Evolutionary conservation across 37 sponge, comb jelly and placozoan genomes (phyloP).

Genomic region (Cliona cf. orientalis): DNA sequence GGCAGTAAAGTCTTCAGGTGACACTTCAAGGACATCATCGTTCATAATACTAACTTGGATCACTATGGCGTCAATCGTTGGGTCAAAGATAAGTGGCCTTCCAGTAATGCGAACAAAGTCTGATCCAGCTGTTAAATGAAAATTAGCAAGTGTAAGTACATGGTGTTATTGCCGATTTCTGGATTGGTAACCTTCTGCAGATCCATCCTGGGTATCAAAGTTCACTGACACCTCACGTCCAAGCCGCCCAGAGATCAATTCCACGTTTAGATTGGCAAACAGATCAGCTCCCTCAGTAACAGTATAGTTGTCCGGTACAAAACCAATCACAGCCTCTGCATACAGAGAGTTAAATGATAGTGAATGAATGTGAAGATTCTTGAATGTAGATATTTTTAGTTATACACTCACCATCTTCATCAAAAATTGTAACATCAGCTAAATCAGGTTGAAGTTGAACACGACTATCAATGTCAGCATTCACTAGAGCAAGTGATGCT

Average conservation of each 20-base stretch:
- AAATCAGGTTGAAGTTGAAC: not conserved
- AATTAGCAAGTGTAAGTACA: not conserved
- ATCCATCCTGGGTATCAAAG: not conserved
- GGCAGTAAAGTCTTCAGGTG: not conserved
- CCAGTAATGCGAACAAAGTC: not conserved
- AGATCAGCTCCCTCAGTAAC: slow-evolving; percentile 10
- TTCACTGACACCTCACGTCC: not conserved
- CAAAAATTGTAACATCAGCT: slow-evolving; percentile 17
- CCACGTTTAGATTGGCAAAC: not conserved
- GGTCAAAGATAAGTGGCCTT: not conserved
- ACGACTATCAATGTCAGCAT: not conserved
- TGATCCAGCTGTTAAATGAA: not conserved
- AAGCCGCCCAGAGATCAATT: not conserved
- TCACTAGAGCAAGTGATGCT: not conserved
- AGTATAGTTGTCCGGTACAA: not conserved
- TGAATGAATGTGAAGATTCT: not conserved
- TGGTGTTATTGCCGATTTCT: not conserved
- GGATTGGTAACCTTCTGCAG: not conserved
- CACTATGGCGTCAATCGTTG: not conserved
- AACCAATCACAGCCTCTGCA: slow-evolving; percentile 11
- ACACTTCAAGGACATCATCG: not conserved
- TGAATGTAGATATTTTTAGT: too few relatives aligned
- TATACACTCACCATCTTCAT: slow-evolving; percentile 26
- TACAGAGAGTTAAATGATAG: not conserved
- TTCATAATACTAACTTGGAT: not conserved